These are phyloP conservation scores for Sabatieria punctata DNA, from an alignment of 2,888 invertebrate species.

Conservation along the genomic window DNA sequence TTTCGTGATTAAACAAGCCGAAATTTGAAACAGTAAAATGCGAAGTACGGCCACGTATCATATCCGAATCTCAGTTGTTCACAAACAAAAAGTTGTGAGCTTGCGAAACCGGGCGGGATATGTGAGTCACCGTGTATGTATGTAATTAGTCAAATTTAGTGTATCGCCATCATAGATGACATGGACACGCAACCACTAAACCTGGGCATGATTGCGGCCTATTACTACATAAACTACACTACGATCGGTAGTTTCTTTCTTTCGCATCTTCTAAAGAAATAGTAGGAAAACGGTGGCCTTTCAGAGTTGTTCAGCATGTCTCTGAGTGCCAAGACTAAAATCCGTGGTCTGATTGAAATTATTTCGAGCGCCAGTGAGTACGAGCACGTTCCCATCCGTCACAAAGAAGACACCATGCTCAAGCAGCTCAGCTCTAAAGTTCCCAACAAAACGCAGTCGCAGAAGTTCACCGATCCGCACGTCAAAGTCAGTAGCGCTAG, in stretches of 20 bases:
- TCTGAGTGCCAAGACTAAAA: slow-evolving; percentile 88
- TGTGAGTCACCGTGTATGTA: not conserved
- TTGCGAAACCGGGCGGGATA: not conserved
- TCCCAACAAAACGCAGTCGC: slow-evolving; percentile 50
- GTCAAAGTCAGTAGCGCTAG: slow-evolving; percentile 48
- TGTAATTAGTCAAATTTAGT: too few relatives aligned
- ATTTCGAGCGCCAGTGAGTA: slow-evolving; percentile 95
- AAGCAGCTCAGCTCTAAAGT: slow-evolving; percentile 39
- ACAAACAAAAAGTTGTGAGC: too few relatives aligned
- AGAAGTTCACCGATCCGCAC: slow-evolving; percentile 87
- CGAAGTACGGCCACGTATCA: too few relatives aligned
- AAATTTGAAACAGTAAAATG: too few relatives aligned
- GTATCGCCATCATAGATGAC: slow-evolving; percentile 91
- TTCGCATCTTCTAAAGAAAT: slow-evolving; percentile 14
- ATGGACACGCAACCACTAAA: slow-evolving; percentile 92
- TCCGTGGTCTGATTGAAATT: slow-evolving; percentile 87
- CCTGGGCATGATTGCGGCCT: slow-evolving; percentile 98
- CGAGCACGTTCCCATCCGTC: slow-evolving; percentile 76
- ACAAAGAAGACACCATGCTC: slow-evolving; percentile 79
- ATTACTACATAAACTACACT: slow-evolving; percentile 98
- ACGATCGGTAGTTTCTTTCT: slow-evolving; percentile 93
- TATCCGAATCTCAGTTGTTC: too few relatives aligned
- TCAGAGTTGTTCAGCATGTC: slow-evolving; percentile 90
- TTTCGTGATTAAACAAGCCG: too few relatives aligned
- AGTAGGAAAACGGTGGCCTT: slow-evolving; percentile 9